Evolutionary conservation across 2,888 invertebrate genomes (phyloP), one percentile per base, ranked within the genome.

Genomic region (Cartodere bifasciata): DNA sequence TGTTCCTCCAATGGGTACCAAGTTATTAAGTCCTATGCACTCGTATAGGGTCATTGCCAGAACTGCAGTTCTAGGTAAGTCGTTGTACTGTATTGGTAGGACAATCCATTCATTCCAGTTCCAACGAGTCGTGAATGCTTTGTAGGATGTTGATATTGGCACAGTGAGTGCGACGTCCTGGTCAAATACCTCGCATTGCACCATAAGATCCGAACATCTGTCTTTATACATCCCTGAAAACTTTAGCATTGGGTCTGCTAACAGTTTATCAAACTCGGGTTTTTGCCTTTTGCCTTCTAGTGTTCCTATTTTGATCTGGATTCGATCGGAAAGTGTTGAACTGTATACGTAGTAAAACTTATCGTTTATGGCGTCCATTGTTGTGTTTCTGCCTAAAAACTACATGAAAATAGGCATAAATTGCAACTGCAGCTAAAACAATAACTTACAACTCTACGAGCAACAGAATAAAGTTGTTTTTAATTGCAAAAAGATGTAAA

Each of bases 101-200:
- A 77, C 79, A 16, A 97, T 68, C 94, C 95, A 95, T 62, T 97
- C 94, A 56, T 94, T 95, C 95, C 95, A 97, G 53, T 85, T 88
- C 90, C 91, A 95, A 47, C 94, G 67, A 31, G 81, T 85, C 13
- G 80, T 80, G 52, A 95, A 95, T 2, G 88, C 71, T 59, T 94
- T 95, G 53, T 92, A 92, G 0, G 90, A 79, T 2, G 92, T 91
- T 21, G 78, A 75, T 9, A 90, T 81, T 0, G 92, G 88, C 39
- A 92, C 60, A 10, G 87, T 83, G 2, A 94, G 67, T 0, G 86
- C 78, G 30, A 76, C 70, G 28, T 82, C 82, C 52, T 86, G 81
- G 39, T 83, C 77, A 56, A 74, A 77, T 7, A 92, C 71, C 62
- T 91, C 86, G 45, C 87, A 76, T 1, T 83, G 80, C 6, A 94